These are phyloP conservation scores for Ceratosolen fusciceps DNA, from an alignment of 1,140 invertebrate species.

Conservation along the genomic window DNA sequence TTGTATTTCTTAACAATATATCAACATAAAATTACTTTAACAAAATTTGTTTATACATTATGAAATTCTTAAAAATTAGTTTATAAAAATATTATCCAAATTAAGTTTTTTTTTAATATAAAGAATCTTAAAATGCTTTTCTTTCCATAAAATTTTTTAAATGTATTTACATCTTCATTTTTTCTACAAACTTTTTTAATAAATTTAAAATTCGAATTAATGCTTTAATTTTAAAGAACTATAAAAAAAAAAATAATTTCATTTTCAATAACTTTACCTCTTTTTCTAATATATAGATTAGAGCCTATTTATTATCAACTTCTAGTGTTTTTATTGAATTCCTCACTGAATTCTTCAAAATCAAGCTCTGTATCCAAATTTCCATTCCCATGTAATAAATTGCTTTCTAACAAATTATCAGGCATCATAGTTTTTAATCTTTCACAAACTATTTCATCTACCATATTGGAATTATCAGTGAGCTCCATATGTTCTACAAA, in stretches of 20 bases:
- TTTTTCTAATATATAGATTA: not conserved
- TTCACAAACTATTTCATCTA: conserved; percentile 66
- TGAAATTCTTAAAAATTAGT: too few relatives aligned
- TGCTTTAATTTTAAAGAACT: too few relatives aligned
- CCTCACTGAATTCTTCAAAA: conserved; percentile 62
- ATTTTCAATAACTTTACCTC: conserved; percentile 40
- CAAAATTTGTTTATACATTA: too few relatives aligned
- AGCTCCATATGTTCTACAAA: conserved; percentile 65
- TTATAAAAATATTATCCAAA: too few relatives aligned
- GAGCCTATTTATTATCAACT: conserved; percentile 56
- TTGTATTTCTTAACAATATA: not conserved
- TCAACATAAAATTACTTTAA: not conserved
- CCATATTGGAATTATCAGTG: conserved; percentile 62
- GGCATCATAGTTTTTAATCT: conserved; percentile 66
- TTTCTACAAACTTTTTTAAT: not conserved
- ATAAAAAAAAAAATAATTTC: not conserved
- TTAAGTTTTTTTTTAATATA: not conserved
- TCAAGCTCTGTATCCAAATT: conserved; percentile 62
- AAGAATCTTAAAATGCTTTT: too few relatives aligned
- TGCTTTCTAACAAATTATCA: conserved; percentile 64
- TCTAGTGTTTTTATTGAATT: conserved; percentile 62
- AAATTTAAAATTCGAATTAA: too few relatives aligned
- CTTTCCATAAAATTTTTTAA: too few relatives aligned
- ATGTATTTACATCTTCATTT: not conserved
- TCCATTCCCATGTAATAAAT: conserved; percentile 58